A percentile compares a stretch with the other conserved stretches of the same genome.
These are phyloP conservation scores for Pseudomyrmex cubaensis DNA, from an alignment of 1,140 invertebrate genomes.

Conservation along the genomic window DNA sequence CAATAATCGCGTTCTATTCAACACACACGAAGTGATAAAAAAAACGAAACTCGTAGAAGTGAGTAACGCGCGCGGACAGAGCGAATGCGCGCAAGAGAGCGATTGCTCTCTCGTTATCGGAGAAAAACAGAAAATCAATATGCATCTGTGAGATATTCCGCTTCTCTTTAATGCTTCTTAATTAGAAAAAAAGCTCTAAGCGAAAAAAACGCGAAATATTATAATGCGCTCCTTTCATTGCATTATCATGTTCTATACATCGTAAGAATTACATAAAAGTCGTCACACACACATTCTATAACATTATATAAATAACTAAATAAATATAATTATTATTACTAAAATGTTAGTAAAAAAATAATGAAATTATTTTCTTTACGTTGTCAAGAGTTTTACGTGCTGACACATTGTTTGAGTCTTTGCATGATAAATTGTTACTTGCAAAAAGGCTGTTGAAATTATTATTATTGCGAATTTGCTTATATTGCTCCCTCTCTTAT, in stretches of 20 bases:
- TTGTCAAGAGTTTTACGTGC: too few species aligned
- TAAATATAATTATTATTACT: too few species aligned
- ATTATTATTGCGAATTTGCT: neutral
- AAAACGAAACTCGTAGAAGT: neutral
- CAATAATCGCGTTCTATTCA: slow-evolving; percentile 44
- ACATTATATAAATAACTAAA: too few species aligned
- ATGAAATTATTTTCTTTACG: too few species aligned
- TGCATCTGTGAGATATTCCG: neutral
- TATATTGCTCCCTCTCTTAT: neutral
- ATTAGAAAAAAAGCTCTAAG: too few species aligned
- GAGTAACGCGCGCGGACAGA: neutral
- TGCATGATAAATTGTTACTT: neutral
- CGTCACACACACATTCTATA: too few species aligned
- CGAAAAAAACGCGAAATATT: too few species aligned
- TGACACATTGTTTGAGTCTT: neutral
- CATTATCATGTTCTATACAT: too few species aligned
- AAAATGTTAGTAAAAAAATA: too few species aligned
- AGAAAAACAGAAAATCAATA: neutral
- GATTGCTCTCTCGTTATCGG: neutral
- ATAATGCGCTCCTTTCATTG: too few species aligned
- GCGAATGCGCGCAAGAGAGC: neutral
- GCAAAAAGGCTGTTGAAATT: neutral
- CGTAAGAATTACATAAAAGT: too few species aligned
- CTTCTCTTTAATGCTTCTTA: neutral
- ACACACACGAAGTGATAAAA: slow-evolving; percentile 49